phyloP scores from a whole-genome alignment of 64 coral and sea anemone species.

The Stichodactyla mertensii region DNA sequence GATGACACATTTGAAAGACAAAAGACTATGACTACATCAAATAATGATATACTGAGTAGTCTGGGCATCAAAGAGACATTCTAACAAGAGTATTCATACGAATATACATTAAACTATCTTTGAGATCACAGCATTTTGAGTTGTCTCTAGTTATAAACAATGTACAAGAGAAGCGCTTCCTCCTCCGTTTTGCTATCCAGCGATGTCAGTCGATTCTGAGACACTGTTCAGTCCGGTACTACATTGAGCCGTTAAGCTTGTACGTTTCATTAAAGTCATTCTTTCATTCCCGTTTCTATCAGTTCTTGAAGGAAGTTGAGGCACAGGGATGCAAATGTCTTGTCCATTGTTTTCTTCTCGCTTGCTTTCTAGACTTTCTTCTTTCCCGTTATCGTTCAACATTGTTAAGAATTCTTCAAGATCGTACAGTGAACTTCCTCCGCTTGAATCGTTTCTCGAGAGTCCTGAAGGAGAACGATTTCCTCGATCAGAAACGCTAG shows the following conservation, averaged over 20 bases:
- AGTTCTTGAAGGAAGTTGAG: conserved; percentile 23
- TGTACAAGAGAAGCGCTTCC: neutral
- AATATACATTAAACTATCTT: neutral
- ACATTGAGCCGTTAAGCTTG: conserved; percentile 10
- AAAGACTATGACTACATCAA: too few species aligned
- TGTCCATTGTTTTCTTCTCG: neutral
- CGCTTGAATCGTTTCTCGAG: conserved; percentile 7
- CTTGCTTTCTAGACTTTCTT: conserved; percentile 13
- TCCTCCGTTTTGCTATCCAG: neutral
- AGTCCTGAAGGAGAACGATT: conserved; percentile 11
- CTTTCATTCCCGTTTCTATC: conserved; percentile 34
- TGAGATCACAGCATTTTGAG: neutral
- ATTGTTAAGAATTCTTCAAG: conserved; percentile 74
- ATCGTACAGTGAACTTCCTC: conserved; percentile 47
- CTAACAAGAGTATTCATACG: neutral
- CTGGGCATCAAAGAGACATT: neutral
- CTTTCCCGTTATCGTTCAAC: conserved; percentile 46
- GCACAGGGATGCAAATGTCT: conserved; percentile 71
- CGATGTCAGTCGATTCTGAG: conserved; percentile 49
- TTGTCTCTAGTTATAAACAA: neutral
- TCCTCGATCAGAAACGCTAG: conserved; percentile 28
- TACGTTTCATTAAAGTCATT: conserved; percentile 6
- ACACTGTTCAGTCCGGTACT: conserved; percentile 40
- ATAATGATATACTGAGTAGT: too few species aligned
- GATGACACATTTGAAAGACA: too few species aligned